These are phyloP conservation scores for Nephrotoma guestfalica DNA, from an alignment of 2,888 invertebrate genomes.

Conservation along the genomic window DNA sequence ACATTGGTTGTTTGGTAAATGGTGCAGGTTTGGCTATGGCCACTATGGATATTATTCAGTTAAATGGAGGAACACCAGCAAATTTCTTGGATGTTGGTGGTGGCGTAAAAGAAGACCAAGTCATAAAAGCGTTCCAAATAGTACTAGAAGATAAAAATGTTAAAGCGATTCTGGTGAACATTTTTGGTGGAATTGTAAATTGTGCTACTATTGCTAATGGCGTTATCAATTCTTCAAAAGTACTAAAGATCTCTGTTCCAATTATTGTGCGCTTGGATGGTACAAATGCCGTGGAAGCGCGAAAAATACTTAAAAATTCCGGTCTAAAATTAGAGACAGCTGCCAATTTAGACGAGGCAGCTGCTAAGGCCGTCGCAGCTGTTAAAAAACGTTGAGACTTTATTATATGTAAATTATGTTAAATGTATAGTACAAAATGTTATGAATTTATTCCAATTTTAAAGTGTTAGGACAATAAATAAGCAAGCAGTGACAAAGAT, in stretches of 20 bases:
- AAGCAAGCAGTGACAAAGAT: not conserved
- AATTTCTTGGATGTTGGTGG: conserved; percentile 99
- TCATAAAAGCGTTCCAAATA: conserved; percentile 81
- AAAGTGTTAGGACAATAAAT: conserved; percentile 1
- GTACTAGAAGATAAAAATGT: conserved; percentile 78
- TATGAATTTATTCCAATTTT: not conserved
- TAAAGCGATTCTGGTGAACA: conserved; percentile 90
- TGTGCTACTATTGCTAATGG: conserved; percentile 95
- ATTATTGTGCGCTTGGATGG: conserved; percentile 92
- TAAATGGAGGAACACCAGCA: conserved; percentile 92
- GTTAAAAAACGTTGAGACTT: not conserved
- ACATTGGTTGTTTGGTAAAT: conserved; percentile 90
- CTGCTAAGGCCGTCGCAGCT: conserved; percentile 61
- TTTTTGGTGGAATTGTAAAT: conserved; percentile 97
- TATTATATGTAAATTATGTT: not conserved
- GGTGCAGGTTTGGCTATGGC: conserved; percentile 99
- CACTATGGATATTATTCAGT: conserved; percentile 97
- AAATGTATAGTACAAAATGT: not conserved
- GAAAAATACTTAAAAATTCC: conserved; percentile 65
- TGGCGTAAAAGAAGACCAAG: conserved; percentile 87
- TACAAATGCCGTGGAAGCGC: conserved; percentile 77
- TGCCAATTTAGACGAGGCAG: conserved; percentile 81
- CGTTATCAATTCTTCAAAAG: conserved; percentile 75
- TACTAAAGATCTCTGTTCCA: conserved; percentile 67
- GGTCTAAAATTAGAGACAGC: conserved; percentile 73